Evolutionary conservation across 1,140 invertebrate genomes (phyloP).

Genomic region (Eriosoma lanigerum): DNA sequence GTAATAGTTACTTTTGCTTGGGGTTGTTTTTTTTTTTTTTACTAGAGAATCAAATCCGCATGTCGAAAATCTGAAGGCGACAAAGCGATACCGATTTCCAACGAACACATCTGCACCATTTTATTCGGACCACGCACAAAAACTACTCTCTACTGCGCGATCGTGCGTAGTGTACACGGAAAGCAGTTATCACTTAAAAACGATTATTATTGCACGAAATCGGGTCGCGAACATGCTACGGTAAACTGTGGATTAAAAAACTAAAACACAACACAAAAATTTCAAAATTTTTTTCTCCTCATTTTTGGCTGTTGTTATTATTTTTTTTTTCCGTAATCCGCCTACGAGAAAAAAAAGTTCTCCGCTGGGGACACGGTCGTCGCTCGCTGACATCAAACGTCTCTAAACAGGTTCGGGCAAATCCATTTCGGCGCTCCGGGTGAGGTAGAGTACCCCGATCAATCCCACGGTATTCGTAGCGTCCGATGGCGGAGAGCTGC

Average conservation of each 20-base stretch:
- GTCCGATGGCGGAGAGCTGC: background rate
- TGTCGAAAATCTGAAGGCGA: constrained; percentile 23
- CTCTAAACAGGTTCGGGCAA: constrained; percentile 48
- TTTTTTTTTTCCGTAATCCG: constrained; percentile 39
- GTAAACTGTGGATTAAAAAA: constrained; percentile 21
- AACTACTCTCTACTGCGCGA: background rate
- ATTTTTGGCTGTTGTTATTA: constrained; percentile 38
- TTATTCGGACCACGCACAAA: constrained; percentile 33
- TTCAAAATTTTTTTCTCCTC: constrained; percentile 50
- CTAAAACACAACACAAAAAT: constrained; percentile 22
- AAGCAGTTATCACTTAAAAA: constrained; percentile 13
- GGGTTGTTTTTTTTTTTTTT: background rate
- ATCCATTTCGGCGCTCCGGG: background rate
- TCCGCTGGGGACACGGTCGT: constrained; percentile 48
- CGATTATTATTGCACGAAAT: background rate
- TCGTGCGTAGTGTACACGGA: constrained; percentile 12
- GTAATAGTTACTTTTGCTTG: constrained; percentile 15
- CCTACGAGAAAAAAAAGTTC: constrained; percentile 45
- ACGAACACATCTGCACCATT: constrained; percentile 26
- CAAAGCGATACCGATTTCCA: background rate
- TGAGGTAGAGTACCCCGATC: constrained; percentile 36
- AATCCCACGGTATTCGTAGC: background rate
- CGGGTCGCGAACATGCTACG: background rate
- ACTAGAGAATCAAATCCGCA: constrained; percentile 16
- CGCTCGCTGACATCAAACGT: constrained; percentile 46